Evolutionary conservation across 2,888 invertebrate genomes (phyloP).

Genomic region (Oxycera nigricornis): DNA sequence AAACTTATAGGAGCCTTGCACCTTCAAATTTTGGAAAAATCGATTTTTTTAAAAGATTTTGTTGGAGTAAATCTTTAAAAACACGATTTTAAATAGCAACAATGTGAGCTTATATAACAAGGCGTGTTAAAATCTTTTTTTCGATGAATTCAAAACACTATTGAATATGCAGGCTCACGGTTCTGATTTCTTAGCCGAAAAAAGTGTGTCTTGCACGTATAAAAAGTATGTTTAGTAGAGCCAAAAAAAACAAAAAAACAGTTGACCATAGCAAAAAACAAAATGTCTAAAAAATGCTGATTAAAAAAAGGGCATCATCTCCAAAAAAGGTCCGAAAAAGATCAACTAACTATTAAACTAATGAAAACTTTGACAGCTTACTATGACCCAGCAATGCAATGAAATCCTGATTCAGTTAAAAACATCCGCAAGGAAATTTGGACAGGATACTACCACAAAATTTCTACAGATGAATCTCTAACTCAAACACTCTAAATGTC

Average conservation of each 20-base stretch:
- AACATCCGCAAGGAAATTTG: background rate
- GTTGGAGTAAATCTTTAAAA: no score
- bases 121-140: no score
- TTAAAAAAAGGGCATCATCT: background rate
- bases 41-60: no score
- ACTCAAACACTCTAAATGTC: background rate
- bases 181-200: no score
- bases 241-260: background rate
- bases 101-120: no score
- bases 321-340: background rate
- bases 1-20: no score
- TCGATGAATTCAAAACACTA: no score
- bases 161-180: no score
- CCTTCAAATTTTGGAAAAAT: no score
- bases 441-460: background rate
- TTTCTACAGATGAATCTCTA: background rate
- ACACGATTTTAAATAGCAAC: no score
- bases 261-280: background rate
- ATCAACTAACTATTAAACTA: background rate
- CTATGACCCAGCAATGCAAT: background rate
- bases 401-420: background rate
- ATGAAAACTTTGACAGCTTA: background rate
- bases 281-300: background rate
- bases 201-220: no score
- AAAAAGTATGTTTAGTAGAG: background rate